Base-by-base conservation (phyloP, 2,113 vertebrate genomes). In the Piaya cayana region DNA sequence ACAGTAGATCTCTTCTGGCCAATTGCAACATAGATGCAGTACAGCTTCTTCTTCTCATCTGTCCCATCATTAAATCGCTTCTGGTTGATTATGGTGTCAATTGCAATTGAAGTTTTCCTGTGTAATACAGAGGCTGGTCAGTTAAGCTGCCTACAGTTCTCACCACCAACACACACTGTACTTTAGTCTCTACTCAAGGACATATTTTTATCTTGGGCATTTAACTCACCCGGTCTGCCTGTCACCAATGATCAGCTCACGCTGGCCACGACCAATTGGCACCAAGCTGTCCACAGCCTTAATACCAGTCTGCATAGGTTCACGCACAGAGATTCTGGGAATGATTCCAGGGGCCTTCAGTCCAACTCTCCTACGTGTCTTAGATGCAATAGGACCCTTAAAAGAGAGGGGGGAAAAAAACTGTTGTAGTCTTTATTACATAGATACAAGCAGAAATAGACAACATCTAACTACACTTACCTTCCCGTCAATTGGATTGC, bases 1-100 rank as follows among this genome's bases (percentile, higher is more conserved):
- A 99, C 99, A 6, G 99, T 99, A 82, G 99, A 99, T 53, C 99
- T 98, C 97, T 99, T 99, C 97, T 99, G 99, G n/a, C 99, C 99
- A 45, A 99, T 99, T 85, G 99, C 99, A 21, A 99, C 99, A 7
- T 99, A 99, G 96, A 99, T 99, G 87, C 99, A 99, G 97, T 99
- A 99, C 36, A 99, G 98, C 97, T 99, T 99, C 98, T 99, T 99
- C 90, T 99, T 99, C 96, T 99, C 99, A 50, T 99, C 99, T 4
- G 99, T 98, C 37, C 99, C 99, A 0, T 99, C 99, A 1, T 99
- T 99, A 94, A 99, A 99, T 30, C 99, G 98, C 90, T 99, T 99
- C 97, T 99, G 99, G 98, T 99, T 99, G 97, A 99, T 99, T 92
- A 99, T 99, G 18, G 99, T 99, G 95, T 99, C 99, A 36, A 99